Evolutionary conservation across 2,888 invertebrate genomes (phyloP).

Genomic region (Ceramica pisi): DNA sequence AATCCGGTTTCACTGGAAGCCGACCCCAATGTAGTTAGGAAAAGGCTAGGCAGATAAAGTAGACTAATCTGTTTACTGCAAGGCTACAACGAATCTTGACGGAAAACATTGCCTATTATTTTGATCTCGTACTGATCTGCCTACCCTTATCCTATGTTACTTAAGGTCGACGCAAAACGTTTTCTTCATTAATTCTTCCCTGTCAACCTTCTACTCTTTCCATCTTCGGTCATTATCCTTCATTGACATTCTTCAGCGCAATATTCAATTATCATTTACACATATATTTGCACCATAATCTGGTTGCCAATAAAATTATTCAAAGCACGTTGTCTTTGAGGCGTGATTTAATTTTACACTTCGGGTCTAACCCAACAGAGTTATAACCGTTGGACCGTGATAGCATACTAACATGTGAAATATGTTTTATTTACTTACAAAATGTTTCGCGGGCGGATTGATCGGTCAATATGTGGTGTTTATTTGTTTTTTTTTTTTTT

Average conservation of each 20-base stretch:
- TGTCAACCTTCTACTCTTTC: too few species aligned
- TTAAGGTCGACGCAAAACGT: too few species aligned
- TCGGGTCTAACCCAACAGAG: slow-evolving; percentile 52
- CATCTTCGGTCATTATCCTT: not conserved
- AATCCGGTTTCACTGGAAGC: too few species aligned
- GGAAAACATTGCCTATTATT: too few species aligned
- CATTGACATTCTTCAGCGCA: slow-evolving; percentile 36
- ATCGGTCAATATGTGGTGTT: too few species aligned
- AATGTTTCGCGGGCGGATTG: not conserved
- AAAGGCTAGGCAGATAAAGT: too few species aligned
- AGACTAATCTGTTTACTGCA: not conserved
- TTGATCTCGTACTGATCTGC: too few species aligned
- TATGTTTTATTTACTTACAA: slow-evolving; percentile 26
- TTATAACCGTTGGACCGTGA: slow-evolving; percentile 54
- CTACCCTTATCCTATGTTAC: too few species aligned
- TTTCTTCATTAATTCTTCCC: too few species aligned
- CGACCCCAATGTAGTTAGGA: too few species aligned
- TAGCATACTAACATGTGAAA: slow-evolving; percentile 58
- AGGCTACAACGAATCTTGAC: not conserved
- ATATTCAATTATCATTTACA: slow-evolving; percentile 65
- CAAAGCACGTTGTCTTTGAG: slow-evolving; percentile 65
- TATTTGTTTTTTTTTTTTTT: not conserved
- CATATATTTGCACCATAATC: slow-evolving; percentile 65
- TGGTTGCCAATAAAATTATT: slow-evolving; percentile 58
- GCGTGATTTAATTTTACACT: slow-evolving; percentile 67